phyloP scores from a whole-genome alignment of 2,113 vertebrate genomes.

The Nicator chloris region DNA sequence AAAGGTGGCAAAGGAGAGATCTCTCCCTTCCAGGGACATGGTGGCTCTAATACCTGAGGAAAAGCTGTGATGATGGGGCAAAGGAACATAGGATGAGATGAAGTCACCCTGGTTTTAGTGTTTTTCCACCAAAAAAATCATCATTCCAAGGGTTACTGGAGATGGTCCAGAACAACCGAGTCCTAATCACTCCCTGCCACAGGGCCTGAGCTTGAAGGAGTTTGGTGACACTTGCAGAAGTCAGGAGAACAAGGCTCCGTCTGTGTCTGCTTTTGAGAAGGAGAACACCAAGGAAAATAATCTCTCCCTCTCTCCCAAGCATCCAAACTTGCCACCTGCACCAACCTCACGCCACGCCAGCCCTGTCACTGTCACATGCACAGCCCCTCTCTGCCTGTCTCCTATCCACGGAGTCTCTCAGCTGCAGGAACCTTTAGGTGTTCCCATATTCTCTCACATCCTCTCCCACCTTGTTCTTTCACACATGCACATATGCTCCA shows the following conservation, averaged over 20 bases:
- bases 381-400: background rate
- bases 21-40: background rate
- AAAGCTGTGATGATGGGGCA: background rate
- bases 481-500: constrained; percentile 48
- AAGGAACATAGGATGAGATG: background rate
- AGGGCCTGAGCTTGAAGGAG: background rate
- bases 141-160: background rate
- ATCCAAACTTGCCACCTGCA: background rate
- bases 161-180: background rate
- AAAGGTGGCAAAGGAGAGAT: background rate
- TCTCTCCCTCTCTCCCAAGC: background rate
- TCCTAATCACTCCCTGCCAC: background rate
- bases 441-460: constrained; percentile 5
- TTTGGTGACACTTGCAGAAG: background rate
- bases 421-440: background rate
- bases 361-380: background rate
- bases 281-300: background rate
- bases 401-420: background rate
- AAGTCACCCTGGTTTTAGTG: background rate
- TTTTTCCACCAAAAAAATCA: background rate
- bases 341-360: fast-evolving
- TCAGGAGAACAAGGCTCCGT: background rate
- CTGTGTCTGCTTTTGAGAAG: background rate
- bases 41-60: background rate
- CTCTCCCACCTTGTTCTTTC: constrained; percentile 50